These are phyloP conservation scores for Erithacus rubecula DNA, from an alignment of 2,797 vertebrate species.

Conservation along the genomic window DNA sequence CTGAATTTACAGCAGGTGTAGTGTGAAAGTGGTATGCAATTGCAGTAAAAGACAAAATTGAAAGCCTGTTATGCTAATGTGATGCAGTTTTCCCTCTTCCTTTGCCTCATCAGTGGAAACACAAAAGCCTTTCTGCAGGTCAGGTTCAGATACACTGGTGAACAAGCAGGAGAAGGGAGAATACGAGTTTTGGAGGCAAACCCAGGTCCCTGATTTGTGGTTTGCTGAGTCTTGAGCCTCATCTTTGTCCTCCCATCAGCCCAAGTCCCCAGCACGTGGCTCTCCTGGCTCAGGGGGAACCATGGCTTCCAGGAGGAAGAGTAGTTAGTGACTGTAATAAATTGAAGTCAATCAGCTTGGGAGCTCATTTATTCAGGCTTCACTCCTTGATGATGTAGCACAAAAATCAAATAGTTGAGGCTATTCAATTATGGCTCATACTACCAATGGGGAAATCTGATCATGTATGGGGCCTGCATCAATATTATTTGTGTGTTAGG, in stretches of 20 bases:
- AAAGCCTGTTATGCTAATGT: neutral
- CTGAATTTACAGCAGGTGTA: neutral
- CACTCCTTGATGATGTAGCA: neutral
- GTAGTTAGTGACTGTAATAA: neutral
- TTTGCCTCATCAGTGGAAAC: neutral
- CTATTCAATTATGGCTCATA: neutral
- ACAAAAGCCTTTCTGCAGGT: neutral
- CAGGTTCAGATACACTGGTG: neutral
- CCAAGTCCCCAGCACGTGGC: fast-evolving
- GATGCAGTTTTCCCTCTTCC: neutral
- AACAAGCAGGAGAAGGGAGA: neutral
- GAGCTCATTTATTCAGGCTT: neutral
- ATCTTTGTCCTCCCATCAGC: neutral
- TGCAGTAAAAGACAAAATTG: neutral
- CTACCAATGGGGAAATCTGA: neutral
- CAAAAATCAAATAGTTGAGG: neutral
- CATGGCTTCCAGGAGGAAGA: neutral
- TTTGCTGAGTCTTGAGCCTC: neutral
- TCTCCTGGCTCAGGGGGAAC: neutral
- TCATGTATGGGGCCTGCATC: neutral
- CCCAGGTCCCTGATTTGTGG: neutral
- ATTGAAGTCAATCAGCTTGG: neutral
- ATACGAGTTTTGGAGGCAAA: fast-evolving
- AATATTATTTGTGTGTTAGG: neutral
- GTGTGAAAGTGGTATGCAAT: neutral